phyloP scores from a whole-genome alignment of 2,888 invertebrate species.

The Pandemis heparana region DNA sequence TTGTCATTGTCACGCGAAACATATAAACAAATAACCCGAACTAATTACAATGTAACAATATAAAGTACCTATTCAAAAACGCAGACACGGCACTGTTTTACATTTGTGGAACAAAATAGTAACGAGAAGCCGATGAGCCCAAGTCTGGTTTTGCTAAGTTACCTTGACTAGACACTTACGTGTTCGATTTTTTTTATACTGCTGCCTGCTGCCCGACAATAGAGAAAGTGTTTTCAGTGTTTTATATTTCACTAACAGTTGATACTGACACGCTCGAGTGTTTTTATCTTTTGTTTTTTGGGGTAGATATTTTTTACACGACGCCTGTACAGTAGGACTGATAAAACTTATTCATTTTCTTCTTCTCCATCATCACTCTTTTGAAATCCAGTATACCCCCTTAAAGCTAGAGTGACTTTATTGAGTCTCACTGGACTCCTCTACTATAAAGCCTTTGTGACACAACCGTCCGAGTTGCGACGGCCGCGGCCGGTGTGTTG shows the following conservation, averaged over 20 bases:
- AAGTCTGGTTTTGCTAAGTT: not conserved
- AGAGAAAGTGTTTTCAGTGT: too few relatives aligned
- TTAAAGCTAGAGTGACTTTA: not conserved
- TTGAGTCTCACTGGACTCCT: not conserved
- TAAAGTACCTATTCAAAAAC: not conserved
- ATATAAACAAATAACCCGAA: too few relatives aligned
- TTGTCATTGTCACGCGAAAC: not conserved
- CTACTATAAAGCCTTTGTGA: slow-evolving; percentile 35
- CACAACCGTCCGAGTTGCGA: slow-evolving; percentile 39
- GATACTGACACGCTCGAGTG: too few relatives aligned
- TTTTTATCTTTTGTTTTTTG: too few relatives aligned
- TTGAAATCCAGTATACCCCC: not conserved
- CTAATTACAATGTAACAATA: not conserved
- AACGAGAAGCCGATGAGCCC: not conserved
- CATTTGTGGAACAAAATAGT: slow-evolving; percentile 16
- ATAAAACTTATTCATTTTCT: not conserved
- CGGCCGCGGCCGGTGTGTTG: slow-evolving; percentile 36
- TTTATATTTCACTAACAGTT: too few relatives aligned
- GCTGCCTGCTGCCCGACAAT: too few relatives aligned
- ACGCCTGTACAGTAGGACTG: not conserved
- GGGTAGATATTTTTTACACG: not conserved
- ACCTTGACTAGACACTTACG: not conserved
- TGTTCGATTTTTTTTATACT: too few relatives aligned
- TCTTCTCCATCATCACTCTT: not conserved
- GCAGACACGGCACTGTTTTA: slow-evolving; percentile 18